Base-by-base conservation (phyloP, 2,113 vertebrate species). In the Oriolus oriolus region DNA sequence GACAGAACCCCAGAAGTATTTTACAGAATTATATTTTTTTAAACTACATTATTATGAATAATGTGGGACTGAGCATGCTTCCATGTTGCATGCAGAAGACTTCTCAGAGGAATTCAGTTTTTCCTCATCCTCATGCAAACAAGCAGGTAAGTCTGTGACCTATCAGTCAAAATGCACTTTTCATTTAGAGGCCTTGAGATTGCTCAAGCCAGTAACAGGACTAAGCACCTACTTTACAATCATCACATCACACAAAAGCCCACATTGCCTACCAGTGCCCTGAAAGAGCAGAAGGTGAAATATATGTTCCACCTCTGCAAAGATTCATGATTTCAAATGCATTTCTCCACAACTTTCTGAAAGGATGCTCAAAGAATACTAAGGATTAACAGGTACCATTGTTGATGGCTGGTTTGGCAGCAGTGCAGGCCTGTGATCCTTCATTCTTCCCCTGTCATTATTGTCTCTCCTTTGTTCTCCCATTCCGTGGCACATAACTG, bases 341-440 rank as follows among this genome's bases (percentile, higher is more conserved):
- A 41, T 73, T 28, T 52, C 33, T 39, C 41, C 37, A 9, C 30
- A 19, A 60, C 28, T 74, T 41, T 18, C 33, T 79, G 22, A 16
- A 73, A 65, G 24, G 28, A 57, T 18, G 13, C 47, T 93, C 84
- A 83, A 49, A 61, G 70, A 86, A 93, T 41, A 86, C 79, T 53
- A 50, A 89, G 81, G 14, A 45, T 26, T 37, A 64, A 80, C 21
- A 90, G 57, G 98, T 98, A 99, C 99, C 99, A 98, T 98, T 83
- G 99, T 89, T 7, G 98, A 94, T 90, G 99, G 97, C 93, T 99
- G 98, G 44, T 98, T 96, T 61, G 98, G 97, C 73, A 99, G 98
- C 90, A 99, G 96, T 0, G 98, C 98, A 13, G 97, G 97, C 76
- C 98, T 98, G 87, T 99, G 98, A 79, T 99, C 99, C 90, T 98